phyloP scores from a whole-genome alignment of 2,888 invertebrate species.

The Caenorhabditis wallacei region DNA sequence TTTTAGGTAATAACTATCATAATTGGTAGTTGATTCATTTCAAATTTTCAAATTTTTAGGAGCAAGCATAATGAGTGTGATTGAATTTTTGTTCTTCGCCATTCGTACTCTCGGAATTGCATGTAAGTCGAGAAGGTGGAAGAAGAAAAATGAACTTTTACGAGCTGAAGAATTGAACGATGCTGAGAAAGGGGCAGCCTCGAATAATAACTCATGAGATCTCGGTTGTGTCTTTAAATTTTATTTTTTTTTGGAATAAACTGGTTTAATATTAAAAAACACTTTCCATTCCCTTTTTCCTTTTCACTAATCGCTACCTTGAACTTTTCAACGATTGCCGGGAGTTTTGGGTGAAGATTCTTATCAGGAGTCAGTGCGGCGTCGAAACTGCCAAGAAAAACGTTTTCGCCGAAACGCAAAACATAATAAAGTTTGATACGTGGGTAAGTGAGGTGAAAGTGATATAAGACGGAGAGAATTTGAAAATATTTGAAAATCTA shows the following conservation, averaged over 20 bases:
- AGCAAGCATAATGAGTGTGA: conserved; percentile 75
- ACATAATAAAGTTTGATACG: no score
- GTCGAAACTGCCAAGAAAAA: no score
- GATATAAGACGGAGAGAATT: no score
- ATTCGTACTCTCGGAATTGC: conserved; percentile 70
- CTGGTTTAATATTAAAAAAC: conserved; percentile 22
- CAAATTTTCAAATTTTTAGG: conserved; percentile 54
- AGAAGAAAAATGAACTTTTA: conserved; percentile 52
- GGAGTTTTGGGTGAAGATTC: no score
- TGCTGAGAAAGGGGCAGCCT: conserved; percentile 43
- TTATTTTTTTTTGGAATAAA: conserved; percentile 5
- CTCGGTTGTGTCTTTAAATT: conserved; percentile 13
- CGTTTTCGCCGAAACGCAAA: no score
- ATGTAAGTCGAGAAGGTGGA: conserved; percentile 47
- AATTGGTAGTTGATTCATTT: not conserved
- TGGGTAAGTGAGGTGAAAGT: no score
- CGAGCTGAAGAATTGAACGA: conserved; percentile 41
- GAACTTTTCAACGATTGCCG: no score
- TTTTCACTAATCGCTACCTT: no score
- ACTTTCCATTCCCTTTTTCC: no score
- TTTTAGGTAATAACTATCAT: conserved; percentile 72
- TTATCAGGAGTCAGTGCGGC: no score
- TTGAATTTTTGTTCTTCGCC: conserved; percentile 73
- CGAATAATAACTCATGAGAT: conserved; percentile 32
- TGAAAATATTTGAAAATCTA: no score